A percentile compares a stretch with the other conserved stretches of the same genome.
phyloP scores from a whole-genome alignment of 2,797 vertebrate species.

The Amniataba percoides region DNA sequence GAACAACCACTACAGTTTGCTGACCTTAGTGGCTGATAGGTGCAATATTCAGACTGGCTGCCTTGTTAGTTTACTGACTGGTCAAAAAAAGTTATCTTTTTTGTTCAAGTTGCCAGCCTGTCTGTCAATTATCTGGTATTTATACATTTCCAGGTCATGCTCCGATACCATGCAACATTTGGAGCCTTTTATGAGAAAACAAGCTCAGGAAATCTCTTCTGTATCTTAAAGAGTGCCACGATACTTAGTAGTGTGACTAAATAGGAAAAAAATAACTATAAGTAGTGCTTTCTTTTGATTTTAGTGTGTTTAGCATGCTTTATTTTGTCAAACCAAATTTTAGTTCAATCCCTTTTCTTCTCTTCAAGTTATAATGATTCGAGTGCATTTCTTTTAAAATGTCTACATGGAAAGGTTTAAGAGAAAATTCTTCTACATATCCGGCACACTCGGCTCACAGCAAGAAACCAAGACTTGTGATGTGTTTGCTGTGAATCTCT shows the following conservation, averaged over 20 bases:
- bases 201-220: slow-evolving; percentile 14
- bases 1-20: background rate
- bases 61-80: background rate
- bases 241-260: background rate
- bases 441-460: background rate
- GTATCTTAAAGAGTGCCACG: background rate
- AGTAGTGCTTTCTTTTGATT: slow-evolving; percentile 8
- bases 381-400: background rate
- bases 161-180: slow-evolving; percentile 27
- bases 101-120: too few species aligned
- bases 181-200: background rate
- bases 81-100: too few species aligned
- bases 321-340: background rate
- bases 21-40: background rate
- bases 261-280: background rate
- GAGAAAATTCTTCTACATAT: too few species aligned
- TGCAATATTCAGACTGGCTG: background rate
- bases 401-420: background rate
- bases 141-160: background rate
- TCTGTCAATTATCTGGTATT: too few species aligned
- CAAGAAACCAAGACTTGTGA: background rate
- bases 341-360: background rate
- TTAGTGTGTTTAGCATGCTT: slow-evolving; percentile 6
- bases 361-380: slow-evolving; percentile 1
- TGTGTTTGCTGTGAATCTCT: background rate